phyloP scores from a whole-genome alignment of 2,888 invertebrate genomes.

The Linyphia triangularis region DNA sequence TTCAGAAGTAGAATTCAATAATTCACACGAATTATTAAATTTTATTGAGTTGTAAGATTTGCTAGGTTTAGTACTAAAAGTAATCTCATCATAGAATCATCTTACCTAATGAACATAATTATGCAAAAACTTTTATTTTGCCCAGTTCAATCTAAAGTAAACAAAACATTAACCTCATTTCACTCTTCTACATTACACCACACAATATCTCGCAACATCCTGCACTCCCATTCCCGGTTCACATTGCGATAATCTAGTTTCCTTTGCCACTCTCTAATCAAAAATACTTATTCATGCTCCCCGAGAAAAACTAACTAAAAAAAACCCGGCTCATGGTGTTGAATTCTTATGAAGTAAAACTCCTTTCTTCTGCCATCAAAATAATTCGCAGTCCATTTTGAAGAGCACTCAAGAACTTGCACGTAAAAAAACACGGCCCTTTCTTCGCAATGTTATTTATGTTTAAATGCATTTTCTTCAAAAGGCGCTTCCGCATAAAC shows the following conservation, averaged over 20 bases:
- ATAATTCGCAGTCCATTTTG: slow-evolving; percentile 37
- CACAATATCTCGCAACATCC: slow-evolving; percentile 6
- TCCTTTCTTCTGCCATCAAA: slow-evolving; percentile 54
- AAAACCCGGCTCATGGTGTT: slow-evolving; percentile 53
- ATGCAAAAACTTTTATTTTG: no score
- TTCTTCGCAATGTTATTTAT: slow-evolving; percentile 55
- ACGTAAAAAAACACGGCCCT: slow-evolving; percentile 19
- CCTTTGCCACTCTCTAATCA: slow-evolving; percentile 4
- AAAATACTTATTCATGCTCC: slow-evolving; percentile 29
- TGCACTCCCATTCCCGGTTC: background rate
- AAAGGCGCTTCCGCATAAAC: slow-evolving; percentile 42
- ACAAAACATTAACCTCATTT: background rate
- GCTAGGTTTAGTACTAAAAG: no score
- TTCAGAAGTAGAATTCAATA: no score
- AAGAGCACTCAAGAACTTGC: background rate
- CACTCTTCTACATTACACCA: background rate
- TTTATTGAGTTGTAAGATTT: no score
- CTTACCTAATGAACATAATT: no score
- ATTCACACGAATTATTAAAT: no score
- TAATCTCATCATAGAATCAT: no score
- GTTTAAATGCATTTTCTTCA: slow-evolving; percentile 64
- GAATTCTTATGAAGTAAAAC: slow-evolving; percentile 63
- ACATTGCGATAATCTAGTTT: slow-evolving; percentile 25
- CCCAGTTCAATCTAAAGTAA: no score
- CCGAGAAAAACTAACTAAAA: slow-evolving; percentile 42